Percentiles rank a stretch among this genome's conserved stretches.
Conservation (phyloP, 2,888 invertebrate genomes). For the Glaucopsyche alexis region DNA sequence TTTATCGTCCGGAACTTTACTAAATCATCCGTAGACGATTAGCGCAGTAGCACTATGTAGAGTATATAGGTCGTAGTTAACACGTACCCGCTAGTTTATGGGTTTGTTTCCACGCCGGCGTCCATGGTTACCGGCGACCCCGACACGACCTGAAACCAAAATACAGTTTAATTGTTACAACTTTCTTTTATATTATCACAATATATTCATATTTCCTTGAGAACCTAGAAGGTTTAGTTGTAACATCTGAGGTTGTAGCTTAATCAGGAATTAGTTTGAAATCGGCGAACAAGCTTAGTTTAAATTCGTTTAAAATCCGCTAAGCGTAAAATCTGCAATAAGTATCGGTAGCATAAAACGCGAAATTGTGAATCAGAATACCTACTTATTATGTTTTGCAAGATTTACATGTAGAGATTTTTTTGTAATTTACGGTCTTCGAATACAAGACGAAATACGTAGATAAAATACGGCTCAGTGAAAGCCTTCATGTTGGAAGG, state of each 20-base stretch:
- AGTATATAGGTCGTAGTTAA: not conserved
- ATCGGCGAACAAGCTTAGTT: not conserved
- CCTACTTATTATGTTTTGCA: not conserved
- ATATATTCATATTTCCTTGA: not conserved
- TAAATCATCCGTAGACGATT: not conserved
- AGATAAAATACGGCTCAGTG: conserved; percentile 8
- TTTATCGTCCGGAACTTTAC: not conserved
- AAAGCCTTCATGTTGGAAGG: conserved; percentile 19
- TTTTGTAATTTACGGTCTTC: not conserved
- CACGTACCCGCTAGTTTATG: conserved; percentile 66
- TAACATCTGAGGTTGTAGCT: no score
- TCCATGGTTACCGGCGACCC: conserved; percentile 70
- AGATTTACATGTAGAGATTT: not conserved
- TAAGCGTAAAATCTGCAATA: not conserved
- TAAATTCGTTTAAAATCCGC: not conserved
- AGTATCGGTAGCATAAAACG: not conserved
- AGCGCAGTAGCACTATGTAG: no score
- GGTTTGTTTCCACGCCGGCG: conserved; percentile 68
- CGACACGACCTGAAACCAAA: conserved; percentile 59
- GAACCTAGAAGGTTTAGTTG: not conserved
- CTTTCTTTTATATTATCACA: not conserved
- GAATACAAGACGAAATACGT: not conserved
- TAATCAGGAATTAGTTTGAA: no score
- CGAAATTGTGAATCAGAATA: not conserved
- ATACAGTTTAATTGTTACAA: conserved; percentile 1